A percentile compares a stretch with the other conserved stretches of the same genome.
phyloP scores from a whole-genome alignment of 2,113 vertebrate species.

The Larimichthys polyactis region DNA sequence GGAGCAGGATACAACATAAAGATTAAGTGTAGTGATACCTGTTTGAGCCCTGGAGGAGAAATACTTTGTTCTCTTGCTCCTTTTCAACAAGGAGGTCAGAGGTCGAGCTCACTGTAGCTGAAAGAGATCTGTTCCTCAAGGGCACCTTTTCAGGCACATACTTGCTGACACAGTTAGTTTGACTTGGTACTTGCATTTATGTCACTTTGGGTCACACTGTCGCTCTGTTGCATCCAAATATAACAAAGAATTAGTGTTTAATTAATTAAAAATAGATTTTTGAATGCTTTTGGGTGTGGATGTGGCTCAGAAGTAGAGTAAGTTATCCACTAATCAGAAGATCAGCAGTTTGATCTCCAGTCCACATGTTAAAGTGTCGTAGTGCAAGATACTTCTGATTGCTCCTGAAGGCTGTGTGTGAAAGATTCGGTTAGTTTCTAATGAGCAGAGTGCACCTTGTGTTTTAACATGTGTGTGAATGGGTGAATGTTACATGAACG shows the following conservation, averaged over 20 bases:
- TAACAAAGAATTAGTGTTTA: background rate
- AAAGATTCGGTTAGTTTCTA: too few species aligned
- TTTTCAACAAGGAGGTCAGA: conserved; percentile 20
- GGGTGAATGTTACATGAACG: too few species aligned
- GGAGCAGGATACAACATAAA: background rate
- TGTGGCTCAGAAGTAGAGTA: too few species aligned
- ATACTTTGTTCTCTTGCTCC: background rate
- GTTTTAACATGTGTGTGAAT: too few species aligned
- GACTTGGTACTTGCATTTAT: background rate
- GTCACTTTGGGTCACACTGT: background rate
- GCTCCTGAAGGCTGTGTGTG: too few species aligned
- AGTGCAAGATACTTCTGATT: too few species aligned
- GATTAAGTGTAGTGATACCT: background rate
- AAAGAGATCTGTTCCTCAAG: conserved; percentile 14
- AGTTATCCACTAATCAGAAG: too few species aligned
- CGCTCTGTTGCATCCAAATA: background rate
- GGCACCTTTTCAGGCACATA: conserved; percentile 24
- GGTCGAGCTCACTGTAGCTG: background rate
- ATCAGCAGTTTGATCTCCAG: too few species aligned
- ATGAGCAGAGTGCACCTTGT: too few species aligned
- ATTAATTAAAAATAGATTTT: background rate
- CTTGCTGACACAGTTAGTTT: background rate
- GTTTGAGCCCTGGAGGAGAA: background rate
- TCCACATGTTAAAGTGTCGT: too few species aligned
- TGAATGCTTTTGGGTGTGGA: too few species aligned